These are phyloP conservation scores for Mesoclemmys tuberculata DNA, from an alignment of 2,113 vertebrate genomes.

Conservation along the genomic window DNA sequence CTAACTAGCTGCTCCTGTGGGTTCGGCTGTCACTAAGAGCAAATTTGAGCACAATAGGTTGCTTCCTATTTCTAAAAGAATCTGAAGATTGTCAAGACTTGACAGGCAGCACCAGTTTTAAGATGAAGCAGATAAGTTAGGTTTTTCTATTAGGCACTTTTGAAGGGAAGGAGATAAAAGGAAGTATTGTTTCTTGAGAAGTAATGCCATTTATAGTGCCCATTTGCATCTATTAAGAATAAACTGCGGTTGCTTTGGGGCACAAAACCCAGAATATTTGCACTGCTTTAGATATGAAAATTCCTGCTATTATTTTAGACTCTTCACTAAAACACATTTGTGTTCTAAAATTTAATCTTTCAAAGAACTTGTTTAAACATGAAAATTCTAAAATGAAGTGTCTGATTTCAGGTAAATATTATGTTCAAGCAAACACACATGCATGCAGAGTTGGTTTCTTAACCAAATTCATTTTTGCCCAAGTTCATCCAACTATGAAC, in stretches of 20 bases:
- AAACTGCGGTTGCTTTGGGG: slow-evolving; percentile 49
- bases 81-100: slow-evolving; percentile 61
- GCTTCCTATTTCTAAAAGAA: slow-evolving; percentile 76
- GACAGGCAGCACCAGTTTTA: slow-evolving; percentile 61
- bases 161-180: slow-evolving; percentile 63
- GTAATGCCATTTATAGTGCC: slow-evolving; percentile 56
- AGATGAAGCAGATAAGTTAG: slow-evolving; percentile 74
- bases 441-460: slow-evolving; percentile 17
- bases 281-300: slow-evolving; percentile 46
- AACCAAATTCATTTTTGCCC: background rate
- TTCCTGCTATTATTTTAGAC: slow-evolving; percentile 15
- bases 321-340: background rate
- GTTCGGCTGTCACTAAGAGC: slow-evolving; percentile 72
- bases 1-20: slow-evolving; percentile 57
- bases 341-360: background rate
- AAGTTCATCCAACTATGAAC: background rate
- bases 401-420: background rate
- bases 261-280: slow-evolving; percentile 24
- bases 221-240: slow-evolving; percentile 32
- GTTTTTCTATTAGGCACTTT: slow-evolving; percentile 54
- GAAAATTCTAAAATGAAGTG: background rate
- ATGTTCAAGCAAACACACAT: background rate
- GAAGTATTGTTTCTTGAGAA: slow-evolving; percentile 56
- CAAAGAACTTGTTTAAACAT: background rate
- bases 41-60: slow-evolving; percentile 69